Conservation (phyloP, 2,888 invertebrate species). For the Hypomecis atomaria region DNA sequence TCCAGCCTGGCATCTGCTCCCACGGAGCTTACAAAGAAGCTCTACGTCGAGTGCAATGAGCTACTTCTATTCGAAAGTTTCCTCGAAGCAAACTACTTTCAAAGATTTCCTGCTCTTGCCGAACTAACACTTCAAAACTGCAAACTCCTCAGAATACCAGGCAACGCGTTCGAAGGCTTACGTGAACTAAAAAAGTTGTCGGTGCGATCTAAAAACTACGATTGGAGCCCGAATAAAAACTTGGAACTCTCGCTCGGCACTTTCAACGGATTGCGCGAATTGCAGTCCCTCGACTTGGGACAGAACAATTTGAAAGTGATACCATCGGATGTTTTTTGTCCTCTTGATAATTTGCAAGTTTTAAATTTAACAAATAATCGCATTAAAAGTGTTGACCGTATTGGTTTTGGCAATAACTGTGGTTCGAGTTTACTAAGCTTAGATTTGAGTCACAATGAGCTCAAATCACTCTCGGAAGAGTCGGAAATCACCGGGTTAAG, state of each 20-base stretch:
- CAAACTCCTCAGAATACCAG: constrained; percentile 91
- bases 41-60: constrained; percentile 91
- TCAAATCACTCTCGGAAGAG: constrained; percentile 89
- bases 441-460: constrained; percentile 92
- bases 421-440: constrained; percentile 89
- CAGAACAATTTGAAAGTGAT: constrained; percentile 92
- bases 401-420: constrained; percentile 88
- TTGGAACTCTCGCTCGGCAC: constrained; percentile 90
- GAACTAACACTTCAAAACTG: constrained; percentile 91
- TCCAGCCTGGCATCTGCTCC: constrained; percentile 86
- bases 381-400: constrained; percentile 89
- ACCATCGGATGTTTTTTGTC: constrained; percentile 92
- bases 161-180: constrained; percentile 92
- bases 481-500: constrained; percentile 90
- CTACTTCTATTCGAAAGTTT: constrained; percentile 92
- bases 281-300: constrained; percentile 90
- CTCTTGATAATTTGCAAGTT: constrained; percentile 90
- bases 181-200: constrained; percentile 91
- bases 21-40: constrained; percentile 88
- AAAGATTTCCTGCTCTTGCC: constrained; percentile 89
- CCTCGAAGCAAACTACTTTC: constrained; percentile 89
- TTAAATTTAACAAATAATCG: constrained; percentile 93
- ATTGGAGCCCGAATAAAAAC: constrained; percentile 90
- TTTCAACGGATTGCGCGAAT: constrained; percentile 90
- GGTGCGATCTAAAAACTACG: constrained; percentile 91